Conservation (phyloP, 2,797 vertebrate genomes). For the Protosalanx chinensis region DNA sequence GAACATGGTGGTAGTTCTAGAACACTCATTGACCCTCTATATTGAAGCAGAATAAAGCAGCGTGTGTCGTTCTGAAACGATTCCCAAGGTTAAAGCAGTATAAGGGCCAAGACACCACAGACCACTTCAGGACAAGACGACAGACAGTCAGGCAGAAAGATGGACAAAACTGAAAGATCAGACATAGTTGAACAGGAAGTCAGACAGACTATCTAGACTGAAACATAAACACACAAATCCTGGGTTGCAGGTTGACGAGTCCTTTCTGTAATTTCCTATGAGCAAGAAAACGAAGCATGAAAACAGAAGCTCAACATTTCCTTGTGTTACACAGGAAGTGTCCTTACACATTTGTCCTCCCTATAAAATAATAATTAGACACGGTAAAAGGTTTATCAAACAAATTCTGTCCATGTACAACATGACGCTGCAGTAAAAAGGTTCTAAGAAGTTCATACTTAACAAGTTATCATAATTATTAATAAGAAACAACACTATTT, state of each 20-base stretch:
- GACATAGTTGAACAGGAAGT: too few species aligned
- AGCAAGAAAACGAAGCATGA: background rate
- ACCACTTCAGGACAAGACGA: too few species aligned
- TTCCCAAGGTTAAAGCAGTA: too few species aligned
- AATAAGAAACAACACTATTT: slow-evolving; percentile 8
- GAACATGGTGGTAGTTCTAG: too few species aligned
- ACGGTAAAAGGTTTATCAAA: background rate
- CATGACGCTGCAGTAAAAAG: slow-evolving; percentile 7
- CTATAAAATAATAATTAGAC: background rate
- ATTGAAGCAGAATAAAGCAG: too few species aligned
- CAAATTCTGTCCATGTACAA: slow-evolving; percentile 7
- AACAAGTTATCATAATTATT: background rate
- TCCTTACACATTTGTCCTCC: background rate
- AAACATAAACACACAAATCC: too few species aligned
- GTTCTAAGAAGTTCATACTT: background rate
- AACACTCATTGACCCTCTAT: too few species aligned
- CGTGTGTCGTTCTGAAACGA: too few species aligned
- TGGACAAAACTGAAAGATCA: too few species aligned
- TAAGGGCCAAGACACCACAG: too few species aligned
- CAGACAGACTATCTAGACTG: too few species aligned
- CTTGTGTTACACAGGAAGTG: background rate
- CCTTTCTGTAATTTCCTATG: background rate
- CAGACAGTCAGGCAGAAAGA: too few species aligned
- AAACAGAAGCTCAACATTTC: background rate
- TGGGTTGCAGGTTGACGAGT: background rate